These are phyloP conservation scores for Scomber scombrus DNA, from an alignment of 2,113 vertebrate genomes.

Conservation along the genomic window DNA sequence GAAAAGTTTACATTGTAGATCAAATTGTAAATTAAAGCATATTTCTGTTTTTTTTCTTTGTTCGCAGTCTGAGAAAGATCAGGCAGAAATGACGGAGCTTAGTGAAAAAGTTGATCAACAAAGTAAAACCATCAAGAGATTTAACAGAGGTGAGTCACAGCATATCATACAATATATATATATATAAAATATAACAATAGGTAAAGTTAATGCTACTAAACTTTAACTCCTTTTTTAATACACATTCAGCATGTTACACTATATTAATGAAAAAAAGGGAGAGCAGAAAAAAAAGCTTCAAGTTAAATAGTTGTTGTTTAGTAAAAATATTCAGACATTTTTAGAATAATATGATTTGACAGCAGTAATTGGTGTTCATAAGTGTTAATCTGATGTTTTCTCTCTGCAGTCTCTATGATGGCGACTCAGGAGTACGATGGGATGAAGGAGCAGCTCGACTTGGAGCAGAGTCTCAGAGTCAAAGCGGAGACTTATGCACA, in stretches of 20 bases:
- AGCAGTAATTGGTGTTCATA: no score
- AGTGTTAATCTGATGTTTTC: neutral
- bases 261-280: no score
- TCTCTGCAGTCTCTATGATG: conserved; percentile 84
- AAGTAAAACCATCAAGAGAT: conserved; percentile 86
- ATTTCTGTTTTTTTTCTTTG: neutral
- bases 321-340: no score
- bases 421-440: conserved; percentile 85
- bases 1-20: no score
- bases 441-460: conserved; percentile 85
- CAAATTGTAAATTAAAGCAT: no score
- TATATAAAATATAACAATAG: no score
- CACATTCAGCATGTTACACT: no score
- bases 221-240: no score
- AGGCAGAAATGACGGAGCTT: conserved; percentile 81
- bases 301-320: neutral
- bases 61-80: conserved; percentile 78
- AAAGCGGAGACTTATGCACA: conserved; percentile 86
- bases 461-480: conserved; percentile 85
- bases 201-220: no score
- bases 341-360: no score
- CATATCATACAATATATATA: no score
- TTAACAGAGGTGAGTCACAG: conserved; percentile 83
- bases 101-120: conserved; percentile 80
- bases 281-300: no score